phyloP scores from a whole-genome alignment of 2,888 invertebrate genomes.

The Phania funesta region DNA sequence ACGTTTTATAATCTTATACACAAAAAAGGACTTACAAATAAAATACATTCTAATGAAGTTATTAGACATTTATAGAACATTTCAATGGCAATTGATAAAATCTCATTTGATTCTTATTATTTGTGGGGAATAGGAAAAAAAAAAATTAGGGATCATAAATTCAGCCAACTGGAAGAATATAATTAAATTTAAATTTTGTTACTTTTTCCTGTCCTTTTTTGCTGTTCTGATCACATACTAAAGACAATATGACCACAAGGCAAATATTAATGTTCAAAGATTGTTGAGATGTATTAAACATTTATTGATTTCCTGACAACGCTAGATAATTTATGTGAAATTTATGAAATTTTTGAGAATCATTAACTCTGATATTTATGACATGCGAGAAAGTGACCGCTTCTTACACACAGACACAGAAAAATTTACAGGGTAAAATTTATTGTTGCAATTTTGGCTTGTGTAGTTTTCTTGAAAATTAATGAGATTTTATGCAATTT shows the following conservation, averaged over 20 bases:
- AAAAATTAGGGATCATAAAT: neutral
- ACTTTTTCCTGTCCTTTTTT: slow-evolving; percentile 4
- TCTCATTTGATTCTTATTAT: slow-evolving; percentile 55
- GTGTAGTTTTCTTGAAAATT: slow-evolving; percentile 12
- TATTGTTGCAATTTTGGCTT: neutral
- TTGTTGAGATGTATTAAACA: neutral
- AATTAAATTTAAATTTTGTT: slow-evolving; percentile 9
- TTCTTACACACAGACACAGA: neutral
- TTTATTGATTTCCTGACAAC: neutral
- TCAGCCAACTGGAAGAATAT: slow-evolving; percentile 55
- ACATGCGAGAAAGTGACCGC: slow-evolving; percentile 18
- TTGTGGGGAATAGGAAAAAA: neutral
- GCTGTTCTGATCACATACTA: neutral
- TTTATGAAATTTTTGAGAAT: slow-evolving; percentile 47
- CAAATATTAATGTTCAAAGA: slow-evolving; percentile 2
- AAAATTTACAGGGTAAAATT: slow-evolving; percentile 2
- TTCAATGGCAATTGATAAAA: slow-evolving; percentile 39
- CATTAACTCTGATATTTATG: slow-evolving; percentile 63
- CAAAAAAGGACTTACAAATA: neutral
- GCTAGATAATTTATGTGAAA: slow-evolving; percentile 20
- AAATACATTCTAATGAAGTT: slow-evolving; percentile 58
- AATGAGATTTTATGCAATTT: slow-evolving; percentile 53
- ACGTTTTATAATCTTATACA: slow-evolving; percentile 28
- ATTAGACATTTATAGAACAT: slow-evolving; percentile 9
- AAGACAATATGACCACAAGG: slow-evolving; percentile 48